These are phyloP conservation scores for Pimpla rufipes DNA, from an alignment of 2,888 invertebrate species.

Conservation along the genomic window DNA sequence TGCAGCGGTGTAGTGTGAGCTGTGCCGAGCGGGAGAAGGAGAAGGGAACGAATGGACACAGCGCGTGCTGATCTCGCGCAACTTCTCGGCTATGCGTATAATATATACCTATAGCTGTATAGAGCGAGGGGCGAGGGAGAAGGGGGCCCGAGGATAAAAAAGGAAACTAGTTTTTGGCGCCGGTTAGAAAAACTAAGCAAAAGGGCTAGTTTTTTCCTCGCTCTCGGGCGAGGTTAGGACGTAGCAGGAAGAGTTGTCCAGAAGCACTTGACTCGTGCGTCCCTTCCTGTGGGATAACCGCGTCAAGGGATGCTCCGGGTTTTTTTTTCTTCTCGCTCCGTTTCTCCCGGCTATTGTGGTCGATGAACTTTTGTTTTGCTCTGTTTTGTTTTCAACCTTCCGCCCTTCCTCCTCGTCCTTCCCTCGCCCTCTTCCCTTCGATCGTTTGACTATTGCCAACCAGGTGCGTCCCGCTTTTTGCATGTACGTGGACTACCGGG, in stretches of 20 bases:
- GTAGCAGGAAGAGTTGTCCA: constrained; percentile 8
- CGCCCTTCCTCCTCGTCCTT: background rate
- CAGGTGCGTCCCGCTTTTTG: background rate
- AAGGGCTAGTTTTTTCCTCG: constrained; percentile 32
- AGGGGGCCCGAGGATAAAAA: constrained; percentile 24
- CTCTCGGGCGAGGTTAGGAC: background rate
- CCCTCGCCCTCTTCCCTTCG: background rate
- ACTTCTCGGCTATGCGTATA: constrained; percentile 22
- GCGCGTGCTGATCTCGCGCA: constrained; percentile 64
- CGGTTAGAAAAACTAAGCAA: constrained; percentile 60
- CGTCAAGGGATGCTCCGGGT: background rate
- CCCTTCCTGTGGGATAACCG: constrained; percentile 5
- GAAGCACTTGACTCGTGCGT: constrained; percentile 11
- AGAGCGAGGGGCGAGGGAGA: constrained; percentile 2
- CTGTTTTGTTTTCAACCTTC: constrained; percentile 6
- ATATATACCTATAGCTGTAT: constrained; percentile 2
- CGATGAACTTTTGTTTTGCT: constrained; percentile 62
- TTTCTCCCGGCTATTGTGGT: constrained; percentile 70
- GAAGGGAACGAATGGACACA: constrained; percentile 48
- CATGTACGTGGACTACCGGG: background rate
- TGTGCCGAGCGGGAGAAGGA: background rate
- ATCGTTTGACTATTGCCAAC: constrained; percentile 1
- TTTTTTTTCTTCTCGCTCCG: constrained; percentile 10
- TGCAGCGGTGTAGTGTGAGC: background rate
- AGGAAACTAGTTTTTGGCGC: constrained; percentile 67